phyloP scores from a whole-genome alignment of 2,113 vertebrate genomes.

The Helogale parvula region DNA sequence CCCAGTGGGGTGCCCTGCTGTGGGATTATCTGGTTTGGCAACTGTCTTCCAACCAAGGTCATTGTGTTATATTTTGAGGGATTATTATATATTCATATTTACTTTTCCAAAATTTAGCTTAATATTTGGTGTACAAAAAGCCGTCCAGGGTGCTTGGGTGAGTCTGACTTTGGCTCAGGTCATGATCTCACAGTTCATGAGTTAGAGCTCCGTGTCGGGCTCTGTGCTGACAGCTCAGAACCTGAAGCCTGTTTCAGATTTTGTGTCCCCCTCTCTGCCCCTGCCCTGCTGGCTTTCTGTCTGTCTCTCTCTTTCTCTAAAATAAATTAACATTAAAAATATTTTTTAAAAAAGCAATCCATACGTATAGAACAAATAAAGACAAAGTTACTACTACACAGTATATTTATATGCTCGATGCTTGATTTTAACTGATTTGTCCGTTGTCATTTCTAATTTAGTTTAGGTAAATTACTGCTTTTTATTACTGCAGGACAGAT shows the following conservation, averaged over 20 bases:
- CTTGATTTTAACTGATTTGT: not conserved
- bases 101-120: not conserved
- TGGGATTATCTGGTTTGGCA: too few species aligned
- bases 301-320: too few species aligned
- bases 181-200: too few species aligned
- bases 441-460: not conserved
- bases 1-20: rapidly evolving
- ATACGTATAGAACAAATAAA: not conserved
- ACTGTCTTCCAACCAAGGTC: not conserved
- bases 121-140: not conserved
- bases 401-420: not conserved
- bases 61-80: not conserved
- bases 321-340: too few species aligned
- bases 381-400: not conserved
- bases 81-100: not conserved
- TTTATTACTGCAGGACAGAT: not conserved
- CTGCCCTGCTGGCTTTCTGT: too few species aligned
- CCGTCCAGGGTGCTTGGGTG: too few species aligned
- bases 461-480: not conserved
- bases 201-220: too few species aligned
- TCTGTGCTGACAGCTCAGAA: too few species aligned
- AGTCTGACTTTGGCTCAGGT: too few species aligned
- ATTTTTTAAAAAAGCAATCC: not conserved
- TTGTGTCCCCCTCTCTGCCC: too few species aligned
- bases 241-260: too few species aligned